Evolutionary conservation across 1,140 invertebrate genomes (phyloP), one percentile per base, ranked within the genome.

Genomic region (Drosophila subobscura): DNA sequence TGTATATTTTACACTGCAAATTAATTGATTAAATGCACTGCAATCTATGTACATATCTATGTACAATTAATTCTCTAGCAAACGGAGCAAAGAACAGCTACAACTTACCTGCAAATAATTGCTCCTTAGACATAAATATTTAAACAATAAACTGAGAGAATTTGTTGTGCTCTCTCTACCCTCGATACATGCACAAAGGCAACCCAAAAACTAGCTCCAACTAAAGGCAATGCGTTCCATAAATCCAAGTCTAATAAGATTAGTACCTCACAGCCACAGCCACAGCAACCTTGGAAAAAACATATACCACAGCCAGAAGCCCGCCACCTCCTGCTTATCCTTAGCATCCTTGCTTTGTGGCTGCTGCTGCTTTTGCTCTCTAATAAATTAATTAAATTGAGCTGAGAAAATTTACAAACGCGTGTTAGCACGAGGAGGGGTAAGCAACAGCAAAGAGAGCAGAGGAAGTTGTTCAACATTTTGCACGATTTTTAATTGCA

Each of bases 401-500:
- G 66, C 59, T 50, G 78, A 63, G 70, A 76, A 78, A 72, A 56
- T 81, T 50, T 59, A 67, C 50, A 72, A 63, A 74, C 73, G 76
- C 63, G 53, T 59, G 37, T 54, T 46, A 41, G 42, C 67, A 51
- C 16, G 16, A 20, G 16, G 16, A 20, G 16, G 42, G 22, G 16
- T 14, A 50, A 40, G 25, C 64, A 56, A 50, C 23, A 59, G 49
- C 29, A 70, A 70, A 53, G 45, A 55, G n/a, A 33, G 10, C 33
- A 37, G 10, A 37, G 33, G 12, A 37, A 37, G 33, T 37, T 37
- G 33, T 37, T 37, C 33, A 37, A 37, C 33, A 37, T 12, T 37
- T 37, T 37, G 47, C 75, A 51, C 55, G 76, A 74, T 78, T 86
- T 88, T 86, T 86, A 86, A 86, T 86, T 86, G 83, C 78, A 79